A percentile compares a stretch with the other conserved stretches of the same genome.
Evolutionary conservation across 2,888 invertebrate genomes (phyloP).

Genomic region (Tachina fera): DNA sequence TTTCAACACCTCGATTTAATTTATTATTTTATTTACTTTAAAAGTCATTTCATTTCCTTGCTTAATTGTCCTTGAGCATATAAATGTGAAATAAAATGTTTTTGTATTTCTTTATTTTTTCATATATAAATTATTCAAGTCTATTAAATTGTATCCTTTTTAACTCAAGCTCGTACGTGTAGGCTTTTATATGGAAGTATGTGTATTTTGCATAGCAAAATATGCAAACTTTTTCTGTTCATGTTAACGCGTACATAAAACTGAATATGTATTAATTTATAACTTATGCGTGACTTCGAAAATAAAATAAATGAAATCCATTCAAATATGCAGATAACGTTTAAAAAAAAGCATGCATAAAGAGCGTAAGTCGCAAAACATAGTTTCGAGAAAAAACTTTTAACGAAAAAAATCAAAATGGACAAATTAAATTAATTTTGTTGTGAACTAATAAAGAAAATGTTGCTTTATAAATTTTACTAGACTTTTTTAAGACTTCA

Average conservation of each 20-base stretch:
- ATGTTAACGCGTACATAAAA: constrained; percentile 14
- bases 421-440: no score
- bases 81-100: constrained; percentile 14
- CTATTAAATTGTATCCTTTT: constrained; percentile 44
- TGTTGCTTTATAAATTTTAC: no score
- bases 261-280: constrained; percentile 63
- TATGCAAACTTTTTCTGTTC: no score
- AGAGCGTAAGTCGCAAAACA: no score
- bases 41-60: constrained; percentile 29
- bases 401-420: no score
- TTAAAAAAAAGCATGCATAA: constrained; percentile 19
- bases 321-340: constrained; percentile 39
- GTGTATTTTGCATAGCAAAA: neutral
- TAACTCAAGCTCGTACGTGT: neutral
- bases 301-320: constrained; percentile 59
- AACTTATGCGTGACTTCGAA: constrained; percentile 61
- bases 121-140: constrained; percentile 11
- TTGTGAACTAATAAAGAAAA: no score
- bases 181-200: neutral
- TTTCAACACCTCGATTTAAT: constrained; percentile 13
- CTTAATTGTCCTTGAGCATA: constrained; percentile 23
- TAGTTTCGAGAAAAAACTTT: no score
- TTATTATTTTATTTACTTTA: constrained; percentile 25
- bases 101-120: neutral
- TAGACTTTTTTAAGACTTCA: no score